phyloP scores from a whole-genome alignment of 2,797 vertebrate genomes.

The Chelmon rostratus region DNA sequence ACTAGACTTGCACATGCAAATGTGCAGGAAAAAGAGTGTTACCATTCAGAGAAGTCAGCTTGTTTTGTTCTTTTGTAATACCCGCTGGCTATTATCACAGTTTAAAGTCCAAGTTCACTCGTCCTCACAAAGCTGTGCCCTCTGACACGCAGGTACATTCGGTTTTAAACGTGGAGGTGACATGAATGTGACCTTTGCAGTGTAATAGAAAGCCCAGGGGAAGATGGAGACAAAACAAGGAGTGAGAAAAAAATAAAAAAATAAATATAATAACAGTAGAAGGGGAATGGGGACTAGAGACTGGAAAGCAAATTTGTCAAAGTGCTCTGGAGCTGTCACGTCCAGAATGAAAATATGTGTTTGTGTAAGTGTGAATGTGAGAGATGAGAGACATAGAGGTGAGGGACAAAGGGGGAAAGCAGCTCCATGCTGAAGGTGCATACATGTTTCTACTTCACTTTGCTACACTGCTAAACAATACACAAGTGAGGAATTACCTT shows the following conservation, averaged over 20 bases:
- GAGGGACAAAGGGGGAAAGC: conserved; percentile 38
- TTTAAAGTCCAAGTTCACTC: conserved; percentile 51
- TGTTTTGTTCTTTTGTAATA: conserved; percentile 34
- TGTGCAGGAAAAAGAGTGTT: conserved; percentile 20
- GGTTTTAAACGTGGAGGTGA: conserved; percentile 52
- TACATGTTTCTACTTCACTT: conserved; percentile 13
- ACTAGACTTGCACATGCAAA: conserved; percentile 45
- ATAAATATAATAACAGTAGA: conserved; percentile 20
- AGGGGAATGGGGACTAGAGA: conserved; percentile 28
- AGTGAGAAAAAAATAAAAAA: conserved; percentile 21
- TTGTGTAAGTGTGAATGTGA: conserved; percentile 13
- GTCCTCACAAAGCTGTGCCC: conserved; percentile 54
- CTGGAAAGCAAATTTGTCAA: conserved; percentile 50
- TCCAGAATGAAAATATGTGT: conserved; percentile 33
- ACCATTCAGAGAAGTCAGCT: conserved; percentile 37
- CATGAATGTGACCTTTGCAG: conserved; percentile 65
- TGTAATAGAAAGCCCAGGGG: conserved; percentile 49
- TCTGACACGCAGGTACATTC: conserved; percentile 62
- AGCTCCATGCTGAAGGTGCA: neutral
- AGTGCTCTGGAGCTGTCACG: conserved; percentile 38
- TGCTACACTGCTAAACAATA: neutral
- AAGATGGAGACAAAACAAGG: conserved; percentile 36
- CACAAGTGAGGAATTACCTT: conserved; percentile 28
- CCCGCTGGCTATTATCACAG: conserved; percentile 48
- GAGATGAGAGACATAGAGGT: conserved; percentile 21